phyloP scores from a whole-genome alignment of 2,113 vertebrate genomes.

The Xiphophorus hellerii region DNA sequence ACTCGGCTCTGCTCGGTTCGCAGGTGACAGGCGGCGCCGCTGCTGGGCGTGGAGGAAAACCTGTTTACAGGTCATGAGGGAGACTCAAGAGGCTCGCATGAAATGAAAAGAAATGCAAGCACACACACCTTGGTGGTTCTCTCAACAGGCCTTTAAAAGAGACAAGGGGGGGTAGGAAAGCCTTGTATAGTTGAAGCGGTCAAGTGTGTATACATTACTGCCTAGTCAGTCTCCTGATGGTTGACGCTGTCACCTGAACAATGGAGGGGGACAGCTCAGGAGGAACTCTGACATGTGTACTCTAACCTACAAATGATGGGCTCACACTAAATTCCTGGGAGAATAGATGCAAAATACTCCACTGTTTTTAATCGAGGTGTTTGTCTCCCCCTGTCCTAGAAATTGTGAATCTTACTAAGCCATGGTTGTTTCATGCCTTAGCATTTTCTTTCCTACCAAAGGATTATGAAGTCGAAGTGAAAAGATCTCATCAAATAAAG shows the following conservation, averaged over 20 bases:
- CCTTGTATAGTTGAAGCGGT: slow-evolving; percentile 25
- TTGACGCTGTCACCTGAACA: slow-evolving; percentile 32
- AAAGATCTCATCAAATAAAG: too few relatives aligned
- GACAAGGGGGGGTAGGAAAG: neutral
- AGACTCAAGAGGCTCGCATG: slow-evolving; percentile 29
- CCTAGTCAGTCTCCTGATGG: slow-evolving; percentile 19
- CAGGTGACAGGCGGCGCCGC: slow-evolving; percentile 44
- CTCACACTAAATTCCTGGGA: neutral
- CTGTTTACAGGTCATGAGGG: slow-evolving; percentile 63
- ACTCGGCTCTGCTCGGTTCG: slow-evolving; percentile 42
- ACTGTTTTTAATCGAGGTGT: slow-evolving; percentile 24
- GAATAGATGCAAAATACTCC: slow-evolving; percentile 6
- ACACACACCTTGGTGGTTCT: slow-evolving; percentile 47
- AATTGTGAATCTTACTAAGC: slow-evolving; percentile 22
- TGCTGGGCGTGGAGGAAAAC: slow-evolving; percentile 41
- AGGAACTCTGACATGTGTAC: neutral
- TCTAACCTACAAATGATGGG: neutral
- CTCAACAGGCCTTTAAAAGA: slow-evolving; percentile 37
- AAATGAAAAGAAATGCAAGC: slow-evolving; percentile 54
- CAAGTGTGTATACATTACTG: slow-evolving; percentile 26
- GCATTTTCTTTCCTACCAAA: neutral
- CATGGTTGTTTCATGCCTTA: slow-evolving; percentile 35
- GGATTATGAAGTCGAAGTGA: too few relatives aligned
- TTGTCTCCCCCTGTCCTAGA: slow-evolving; percentile 4
- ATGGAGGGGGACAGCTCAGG: slow-evolving; percentile 3